Evolutionary conservation across 1,140 invertebrate genomes (phyloP).

Genomic region (Drosophila malerkotliana): DNA sequence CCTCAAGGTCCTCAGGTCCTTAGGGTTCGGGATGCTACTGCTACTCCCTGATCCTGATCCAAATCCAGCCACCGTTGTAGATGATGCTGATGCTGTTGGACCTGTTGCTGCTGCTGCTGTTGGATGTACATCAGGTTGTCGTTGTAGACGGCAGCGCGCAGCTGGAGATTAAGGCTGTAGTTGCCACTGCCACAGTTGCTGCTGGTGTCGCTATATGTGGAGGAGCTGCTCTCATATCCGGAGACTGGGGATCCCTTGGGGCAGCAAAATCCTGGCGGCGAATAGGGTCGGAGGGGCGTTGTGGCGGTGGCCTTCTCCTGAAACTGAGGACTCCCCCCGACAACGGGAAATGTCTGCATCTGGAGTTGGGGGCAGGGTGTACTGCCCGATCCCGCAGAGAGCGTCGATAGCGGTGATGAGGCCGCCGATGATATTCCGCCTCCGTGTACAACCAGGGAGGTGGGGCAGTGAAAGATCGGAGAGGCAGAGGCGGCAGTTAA

Average conservation of each 20-base stretch:
- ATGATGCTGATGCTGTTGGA: conserved; percentile 54
- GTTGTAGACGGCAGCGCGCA: conserved; percentile 85
- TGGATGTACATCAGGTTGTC: conserved; percentile 76
- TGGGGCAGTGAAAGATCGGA: conserved; percentile 30
- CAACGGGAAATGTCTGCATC: conserved; percentile 66
- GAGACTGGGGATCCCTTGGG: conserved; percentile 82
- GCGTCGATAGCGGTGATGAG: conserved; percentile 17
- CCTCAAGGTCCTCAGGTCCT: conserved; percentile 22
- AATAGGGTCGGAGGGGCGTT: conserved; percentile 64
- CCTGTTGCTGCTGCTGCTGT: conserved; percentile 70
- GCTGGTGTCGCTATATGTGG: conserved; percentile 77
- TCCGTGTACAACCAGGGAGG: not conserved
- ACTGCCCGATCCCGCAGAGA: not conserved
- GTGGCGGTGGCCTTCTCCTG: conserved; percentile 33
- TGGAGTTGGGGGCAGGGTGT: conserved; percentile 1
- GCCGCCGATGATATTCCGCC: not conserved
- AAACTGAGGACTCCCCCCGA: conserved; percentile 69
- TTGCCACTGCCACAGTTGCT: conserved; percentile 30
- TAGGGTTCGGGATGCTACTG: conserved; percentile 33
- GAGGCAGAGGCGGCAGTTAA: conserved; percentile 5
- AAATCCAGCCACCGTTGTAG: conserved; percentile 67
- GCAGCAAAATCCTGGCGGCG: conserved; percentile 70
- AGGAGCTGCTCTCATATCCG: conserved; percentile 82
- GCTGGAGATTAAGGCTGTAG: conserved; percentile 85
- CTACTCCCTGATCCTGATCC: conserved; percentile 63